Evolutionary conservation across 1,140 invertebrate species (phyloP).

Genomic region (Zaprionus kolodkinae): DNA sequence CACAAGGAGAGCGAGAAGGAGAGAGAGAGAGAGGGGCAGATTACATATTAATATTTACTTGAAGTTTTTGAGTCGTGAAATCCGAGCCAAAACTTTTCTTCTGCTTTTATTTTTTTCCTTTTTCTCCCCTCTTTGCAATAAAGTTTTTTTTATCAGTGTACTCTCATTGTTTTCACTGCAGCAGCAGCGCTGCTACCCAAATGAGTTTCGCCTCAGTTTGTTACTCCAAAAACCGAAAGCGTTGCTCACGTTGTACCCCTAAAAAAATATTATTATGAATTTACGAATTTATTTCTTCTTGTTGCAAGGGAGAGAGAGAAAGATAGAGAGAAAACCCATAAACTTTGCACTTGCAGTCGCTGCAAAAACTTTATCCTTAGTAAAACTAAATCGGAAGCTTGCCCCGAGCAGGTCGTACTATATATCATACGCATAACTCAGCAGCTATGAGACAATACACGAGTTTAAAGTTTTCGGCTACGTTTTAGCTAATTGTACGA

Average conservation of each 20-base stretch:
- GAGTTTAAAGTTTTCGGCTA: conserved; percentile 20
- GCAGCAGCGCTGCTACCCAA: conserved; percentile 10
- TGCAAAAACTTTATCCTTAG: conserved; percentile 28
- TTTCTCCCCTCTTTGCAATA: not conserved
- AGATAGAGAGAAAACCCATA: conserved; percentile 27
- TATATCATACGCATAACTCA: not conserved
- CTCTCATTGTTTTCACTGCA: conserved; percentile 3
- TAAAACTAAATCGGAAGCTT: not conserved
- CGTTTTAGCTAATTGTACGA: not conserved
- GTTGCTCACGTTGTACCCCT: conserved; percentile 45
- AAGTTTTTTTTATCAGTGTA: conserved; percentile 13
- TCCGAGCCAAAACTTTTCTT: not conserved
- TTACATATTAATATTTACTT: conserved; percentile 13
- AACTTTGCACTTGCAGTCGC: conserved; percentile 45
- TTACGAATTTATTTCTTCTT: conserved; percentile 42
- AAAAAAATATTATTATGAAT: conserved; percentile 47
- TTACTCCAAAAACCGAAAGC: conserved; percentile 24
- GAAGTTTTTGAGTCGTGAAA: conserved; percentile 3
- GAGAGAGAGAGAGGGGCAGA: not conserved
- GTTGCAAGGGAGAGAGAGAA: not conserved
- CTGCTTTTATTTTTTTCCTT: too few species aligned
- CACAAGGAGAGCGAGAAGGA: not conserved
- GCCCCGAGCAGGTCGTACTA: too few species aligned
- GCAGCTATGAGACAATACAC: conserved; percentile 13
- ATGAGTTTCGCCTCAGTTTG: conserved; percentile 23